Base-by-base conservation (phyloP, 2,797 vertebrate species). In the Telmatherina bonti region DNA sequence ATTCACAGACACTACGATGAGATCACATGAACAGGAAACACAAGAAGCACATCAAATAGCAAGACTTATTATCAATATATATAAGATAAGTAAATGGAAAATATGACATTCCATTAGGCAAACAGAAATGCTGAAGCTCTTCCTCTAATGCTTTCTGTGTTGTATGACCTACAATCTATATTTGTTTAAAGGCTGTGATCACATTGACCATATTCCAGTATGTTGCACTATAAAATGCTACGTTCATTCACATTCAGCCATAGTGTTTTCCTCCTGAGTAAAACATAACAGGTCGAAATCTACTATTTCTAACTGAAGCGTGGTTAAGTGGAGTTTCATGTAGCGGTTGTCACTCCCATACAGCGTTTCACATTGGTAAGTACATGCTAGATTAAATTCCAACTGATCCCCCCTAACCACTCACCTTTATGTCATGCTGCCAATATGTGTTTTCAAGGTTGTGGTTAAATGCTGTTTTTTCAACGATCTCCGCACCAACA, bases 381-480 rank as follows among this genome's bases (percentile, higher is more conserved):
- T 24, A 22, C 30, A 31, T 13, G 41, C 27, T 58, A 2, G 11
- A 56, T 26, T n/a, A 45, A 61, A 71, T 33, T 73, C 26, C 13
- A 26, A 10, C 35, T 0, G 12, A 43, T 60, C 57, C 70, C 51
- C 43, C 31, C 15, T 29, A 57, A 75, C 65, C 51, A 45, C 52
- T 41, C 13, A 18, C 72, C 7, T 67, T 58, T 15, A 29, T 55
- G 70, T 73, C 33, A 72, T 20, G 16, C 51, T 77, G 38, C 11
- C 29, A 55, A 29, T 69, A 51, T 22, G 33, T 12, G 11, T 41
- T 49, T 78, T 79, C 31, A 74, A 62, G 57, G 72, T 36, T 52
- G 7, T 52, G 26, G 8, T 77, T 62, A 81, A 78, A 66, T 76
- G 55, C 20, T 68, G 7, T 53, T 47, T 56, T 67, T 72, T 55